Evolutionary conservation across 1,140 invertebrate genomes (phyloP), one percentile per base, ranked within the genome.

Genomic region (Zaprionus nigranus): DNA sequence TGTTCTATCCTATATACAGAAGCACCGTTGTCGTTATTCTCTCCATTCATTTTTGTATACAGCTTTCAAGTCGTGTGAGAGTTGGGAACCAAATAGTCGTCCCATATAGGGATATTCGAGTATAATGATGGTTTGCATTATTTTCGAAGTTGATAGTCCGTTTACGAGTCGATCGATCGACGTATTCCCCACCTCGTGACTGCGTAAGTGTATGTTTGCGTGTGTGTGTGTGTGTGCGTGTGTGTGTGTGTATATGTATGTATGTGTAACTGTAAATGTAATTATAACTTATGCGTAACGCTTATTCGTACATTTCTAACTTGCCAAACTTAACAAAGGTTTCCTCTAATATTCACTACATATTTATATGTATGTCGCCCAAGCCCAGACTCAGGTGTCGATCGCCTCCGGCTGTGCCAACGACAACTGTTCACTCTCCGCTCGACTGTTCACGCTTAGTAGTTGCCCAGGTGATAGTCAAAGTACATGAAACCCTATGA

Each of bases 401-500:
- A 49, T 36, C 34, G 56, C 30, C 20, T 17, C 12, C 20, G 22
- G 26, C 13, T 54, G 40, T n/a, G 6, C n/a, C n/a, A 43, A 43
- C 15, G n/a, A 38, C 38, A 40, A 40, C 38, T 40, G 38, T n/a
- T 40, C 22, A 24, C 24, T 49, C 7, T 49, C 7, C 46, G 20
- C 9, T 24, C 20, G 22, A 51, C 46, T 51, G n/a, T 20, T n/a
- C 46, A 20, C 46, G 20, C 46, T 24, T 12, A 51, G 46, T 51
- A 51, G 20, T 75, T 53, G 40, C 60, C 53, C 53, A 62, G 72
- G 43, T 80, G 84, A 26, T 92, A 92, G 64, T 92, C 90, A 66
- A 92, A 92, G 78, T 92, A 92, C 85, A 90, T 88, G 75, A 92
- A 92, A 78, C 86, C 86, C 91, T 92, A 92, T 86, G 85, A 88